Base-by-base conservation (phyloP, 2,888 invertebrate genomes). In the Metacarcinus magister region DNA sequence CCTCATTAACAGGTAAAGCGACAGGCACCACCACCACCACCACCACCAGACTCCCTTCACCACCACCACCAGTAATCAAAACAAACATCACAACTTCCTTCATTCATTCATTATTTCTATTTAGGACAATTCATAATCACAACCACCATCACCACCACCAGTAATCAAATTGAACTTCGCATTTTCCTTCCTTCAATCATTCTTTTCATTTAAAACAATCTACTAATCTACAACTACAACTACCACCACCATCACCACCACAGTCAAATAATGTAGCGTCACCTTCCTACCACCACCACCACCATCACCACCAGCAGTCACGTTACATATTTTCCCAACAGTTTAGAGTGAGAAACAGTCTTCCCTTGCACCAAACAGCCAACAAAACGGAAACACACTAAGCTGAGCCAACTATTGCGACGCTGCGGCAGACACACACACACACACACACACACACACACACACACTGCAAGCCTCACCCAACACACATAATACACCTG, bases 401-500 rank as follows among this genome's bases (percentile, higher is more conserved):
- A 87, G 28, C 16, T 43, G 16, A 90, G 16, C 16, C 32, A 90
- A 23, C 13, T 7, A 32, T 19, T 8, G 23, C 10, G n/a, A 32
- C n/a, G 90, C 39, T 23, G 90, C n/a, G 4, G n/a, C 7, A 43
- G 16, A 92, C 48, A 92, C 48, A 92, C 48, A 44, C 44, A 92
- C 92, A 92, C 92, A 92, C 92, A 92, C 92, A 92, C 92, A 92
- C 92, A 92, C 92, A 92, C 92, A 92, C 92, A 92, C 92, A 92
- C 48, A 46, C 46, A 46, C 46, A 7, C 10, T 46, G 10, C 54
- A 46, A 46, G 19, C n/a, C 92, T 43, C 92, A 54, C 92, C 92
- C 48, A 48, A 92, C 54, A 54, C 48, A 92, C 54, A 92, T 43
- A 48, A 48, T 60, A 60, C 60, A 60, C 60, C 19, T 13, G 60